Base-by-base conservation (phyloP, 2,888 invertebrate species). In the Nomada ruficornis region DNA sequence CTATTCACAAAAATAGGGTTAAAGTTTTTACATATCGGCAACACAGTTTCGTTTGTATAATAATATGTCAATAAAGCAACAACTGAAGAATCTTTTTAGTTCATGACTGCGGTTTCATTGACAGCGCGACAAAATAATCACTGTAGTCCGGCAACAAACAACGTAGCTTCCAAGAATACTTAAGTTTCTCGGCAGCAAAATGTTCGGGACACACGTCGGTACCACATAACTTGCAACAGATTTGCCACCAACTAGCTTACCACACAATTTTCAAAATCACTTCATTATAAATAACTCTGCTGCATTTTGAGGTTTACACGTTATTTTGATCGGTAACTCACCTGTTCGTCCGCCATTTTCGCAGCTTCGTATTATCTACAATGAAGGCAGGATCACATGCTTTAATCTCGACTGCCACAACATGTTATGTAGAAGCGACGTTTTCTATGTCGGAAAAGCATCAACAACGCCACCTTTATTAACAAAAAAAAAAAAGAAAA, bases 301-400 rank as follows among this genome's bases (percentile, higher is more conserved):
- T 57, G 67, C 77, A 55, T 85, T 87, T 85, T 86, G 83, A 83
- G 77, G 84, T 85, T 85, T 69, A 83, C 86, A 89, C 87, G 83
- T 90, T 91, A 90, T 89, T 91, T 92, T 93, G 90, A 92, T 93
- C 92, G 90, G 89, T 88, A 95, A 94, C 96, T 95, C 95, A 96
- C 96, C 96, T 96, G 96, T 95, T 96, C 96, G 94, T 96, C 96
- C 95, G 96, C 96, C 96, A 96, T 96, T 95, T 96, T 96, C 94
- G 91, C 93, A 93, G 92, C 92, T 93, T 91, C 84, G 90, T 89
- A 89, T 90, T 89, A 88, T 89, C 89, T 89, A 88, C 87, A 86
- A 73, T 89, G 86, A 89, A 86, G 83, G 78, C 77, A 85, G 78
- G 84, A 88, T 88, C 88, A 87, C 88, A 88, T 88, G 86, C 88